Evolutionary conservation across 1,140 invertebrate species (phyloP), one percentile per base, ranked within the genome.

Genomic region (Drosophila malerkotliana): DNA sequence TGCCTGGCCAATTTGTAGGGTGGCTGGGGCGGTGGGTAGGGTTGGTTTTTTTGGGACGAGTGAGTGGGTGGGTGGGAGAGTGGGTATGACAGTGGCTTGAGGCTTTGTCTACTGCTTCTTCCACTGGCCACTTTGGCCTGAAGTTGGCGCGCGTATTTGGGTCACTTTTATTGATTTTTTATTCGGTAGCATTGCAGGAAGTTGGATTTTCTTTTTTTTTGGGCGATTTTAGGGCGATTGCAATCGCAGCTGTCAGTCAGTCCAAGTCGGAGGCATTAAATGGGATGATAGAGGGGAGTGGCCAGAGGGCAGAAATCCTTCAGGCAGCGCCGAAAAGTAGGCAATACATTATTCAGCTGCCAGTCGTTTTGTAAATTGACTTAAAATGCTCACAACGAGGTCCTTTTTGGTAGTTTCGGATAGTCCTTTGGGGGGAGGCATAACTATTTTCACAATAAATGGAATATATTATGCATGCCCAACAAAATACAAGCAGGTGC

Each of bases 91-190:
- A 68, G 64, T 55, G 63, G 30, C 64, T 66, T 59, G 28, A 49
- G 66, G 57, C 53, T 41, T 41, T 37, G 30, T 52, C 32, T 34
- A 3, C 59, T 55, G 28, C 62, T 48, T 54, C 56, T 67, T 18
- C 56, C 63, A 69, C 66, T 69, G 66, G 67, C 63, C 67, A 71
- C 67, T 71, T 57, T 48, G 21, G 15, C 4, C 44, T 52, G 62
- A 87, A 81, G 69, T 85, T 81, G 79, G 78, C 83, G 78, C 82
- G 79, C 75, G 82, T 82, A 85, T 85, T 85, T 85, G 82, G 82
- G 82, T 85, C 82, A 85, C 69, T 88, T 85, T 85, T 85, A 85
- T 85, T 85, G 82, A 85, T 85, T 85, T 44, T 44, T 44, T 37
- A 12, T 87, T 87, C 41, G 30, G 71, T 63, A 67, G 53, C 37